Evolutionary conservation across 2,797 vertebrate species (phyloP), one percentile per base, ranked within the genome.

Genomic region (Triplophysa yarkandensis): DNA sequence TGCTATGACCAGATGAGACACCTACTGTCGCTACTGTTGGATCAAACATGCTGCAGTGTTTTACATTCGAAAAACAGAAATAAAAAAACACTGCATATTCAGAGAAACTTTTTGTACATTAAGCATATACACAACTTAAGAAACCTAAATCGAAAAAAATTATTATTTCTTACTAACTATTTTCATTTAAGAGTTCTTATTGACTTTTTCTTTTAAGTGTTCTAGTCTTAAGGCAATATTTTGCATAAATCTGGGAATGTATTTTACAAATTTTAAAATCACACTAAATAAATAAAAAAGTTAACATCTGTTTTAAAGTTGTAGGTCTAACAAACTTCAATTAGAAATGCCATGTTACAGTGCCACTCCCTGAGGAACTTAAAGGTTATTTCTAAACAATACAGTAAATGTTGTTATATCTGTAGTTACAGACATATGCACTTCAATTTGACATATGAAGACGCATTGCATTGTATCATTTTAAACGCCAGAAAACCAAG

Each of bases 281-380:
- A 13, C 10, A 62, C 5, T 54, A 32, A 62, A 25, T 16, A 61
- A 69, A 69, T 27, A 41, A 61, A 44, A 72, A 19, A 14, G 3
- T 36, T 27, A 36, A 74, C 43, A 25, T n/a, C 60, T 28, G 23
- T 30, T 68, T 41, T 48, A 30, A 61, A 69, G 61, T 60, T 74
- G 39, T 46, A 68, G 46, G 60, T 65, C 63, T 64, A 69, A 62
- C 71, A 76, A 79, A 71, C 61, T 77, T 62, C 62, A 68, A 68
- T 76, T 46, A 71, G 19, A 65, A 57, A 76, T 71, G 46, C 34
- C 57, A 68, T 76, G 62, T 36, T 77, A 43, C 16, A 64, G 21
- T 73, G 80, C 66, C 66, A 74, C 60, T 74, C 52, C 66, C 62
- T 70, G 36, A 34, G 60, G 55, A 77, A 74, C 69, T 68, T 46